These are phyloP conservation scores for Pseudorectes ferrugineus DNA, from an alignment of 2,113 vertebrate species.

Conservation along the genomic window DNA sequence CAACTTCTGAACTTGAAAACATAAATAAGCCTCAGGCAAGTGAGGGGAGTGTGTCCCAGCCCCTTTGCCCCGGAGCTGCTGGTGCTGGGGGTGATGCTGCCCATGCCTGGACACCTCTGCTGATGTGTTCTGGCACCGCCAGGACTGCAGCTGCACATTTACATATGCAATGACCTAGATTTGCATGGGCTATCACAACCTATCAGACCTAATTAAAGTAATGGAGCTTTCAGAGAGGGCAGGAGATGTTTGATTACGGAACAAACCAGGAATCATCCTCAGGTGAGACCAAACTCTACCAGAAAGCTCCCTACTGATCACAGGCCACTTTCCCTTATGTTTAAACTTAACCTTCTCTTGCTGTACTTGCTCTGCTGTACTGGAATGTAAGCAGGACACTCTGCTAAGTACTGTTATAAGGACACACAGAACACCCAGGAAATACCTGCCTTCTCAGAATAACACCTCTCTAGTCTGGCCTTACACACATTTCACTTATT, in stretches of 20 bases:
- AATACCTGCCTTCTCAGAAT: fast-evolving
- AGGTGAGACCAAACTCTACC: background rate
- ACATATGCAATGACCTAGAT: constrained; percentile 91
- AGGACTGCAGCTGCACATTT: constrained; percentile 86
- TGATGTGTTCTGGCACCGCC: constrained; percentile 76
- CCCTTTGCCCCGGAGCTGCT: background rate
- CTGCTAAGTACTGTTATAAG: background rate
- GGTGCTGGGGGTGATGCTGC: constrained; percentile 68
- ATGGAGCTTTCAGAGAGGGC: constrained; percentile 30
- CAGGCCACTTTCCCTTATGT: fast-evolving
- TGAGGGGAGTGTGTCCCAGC: background rate
- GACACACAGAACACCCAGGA: background rate
- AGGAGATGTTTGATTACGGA: background rate
- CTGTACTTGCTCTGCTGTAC: background rate
- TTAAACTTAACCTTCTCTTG: background rate
- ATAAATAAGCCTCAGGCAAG: background rate
- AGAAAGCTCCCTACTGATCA: background rate
- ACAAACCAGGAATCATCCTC: background rate
- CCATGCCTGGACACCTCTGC: constrained; percentile 75
- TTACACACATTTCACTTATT: background rate
- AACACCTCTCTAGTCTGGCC: background rate
- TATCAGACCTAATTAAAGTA: constrained; percentile 82
- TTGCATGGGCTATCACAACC: constrained; percentile 82
- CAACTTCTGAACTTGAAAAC: background rate
- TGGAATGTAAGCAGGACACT: fast-evolving